A percentile compares a stretch with the other conserved stretches of the same genome.
Evolutionary conservation across 2,113 vertebrate species (phyloP).

Genomic region (Polypterus bichir): DNA sequence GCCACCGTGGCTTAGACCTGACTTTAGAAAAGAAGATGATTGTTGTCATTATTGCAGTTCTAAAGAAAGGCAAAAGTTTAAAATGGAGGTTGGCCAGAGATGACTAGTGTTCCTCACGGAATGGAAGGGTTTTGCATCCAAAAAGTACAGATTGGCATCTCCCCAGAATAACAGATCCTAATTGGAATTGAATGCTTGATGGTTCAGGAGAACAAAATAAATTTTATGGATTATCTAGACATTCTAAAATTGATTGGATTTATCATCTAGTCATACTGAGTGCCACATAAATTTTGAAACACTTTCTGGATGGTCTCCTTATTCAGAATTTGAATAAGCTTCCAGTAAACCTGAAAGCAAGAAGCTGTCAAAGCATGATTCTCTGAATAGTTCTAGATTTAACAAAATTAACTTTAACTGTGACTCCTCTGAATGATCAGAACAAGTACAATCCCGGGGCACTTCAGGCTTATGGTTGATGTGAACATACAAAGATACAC

Average conservation of each 20-base stretch:
- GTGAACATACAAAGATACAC: slow-evolving; percentile 38
- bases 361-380: slow-evolving; percentile 30
- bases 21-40: slow-evolving; percentile 44
- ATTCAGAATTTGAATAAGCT: slow-evolving; percentile 28
- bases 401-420: too few relatives aligned
- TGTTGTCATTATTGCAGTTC: slow-evolving; percentile 41
- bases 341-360: slow-evolving; percentile 28
- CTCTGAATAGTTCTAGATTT: background rate
- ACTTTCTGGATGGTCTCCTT: slow-evolving; percentile 38
- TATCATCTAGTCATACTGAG: slow-evolving; percentile 48
- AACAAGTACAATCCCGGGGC: too few relatives aligned
- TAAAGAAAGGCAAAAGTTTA: slow-evolving; percentile 26
- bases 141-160: slow-evolving; percentile 46
- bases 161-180: slow-evolving; percentile 54
- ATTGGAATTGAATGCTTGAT: slow-evolving; percentile 59
- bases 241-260: slow-evolving; percentile 28
- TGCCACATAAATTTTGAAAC: slow-evolving; percentile 50
- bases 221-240: slow-evolving; percentile 20
- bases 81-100: slow-evolving; percentile 41
- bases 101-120: slow-evolving; percentile 51
- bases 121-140: slow-evolving; percentile 46
- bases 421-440: too few relatives aligned
- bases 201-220: slow-evolving; percentile 56
- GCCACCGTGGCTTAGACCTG: slow-evolving; percentile 20
- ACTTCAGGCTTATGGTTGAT: slow-evolving; percentile 15